phyloP scores from a whole-genome alignment of 2,888 invertebrate genomes.

The Abrostola triplasia region DNA sequence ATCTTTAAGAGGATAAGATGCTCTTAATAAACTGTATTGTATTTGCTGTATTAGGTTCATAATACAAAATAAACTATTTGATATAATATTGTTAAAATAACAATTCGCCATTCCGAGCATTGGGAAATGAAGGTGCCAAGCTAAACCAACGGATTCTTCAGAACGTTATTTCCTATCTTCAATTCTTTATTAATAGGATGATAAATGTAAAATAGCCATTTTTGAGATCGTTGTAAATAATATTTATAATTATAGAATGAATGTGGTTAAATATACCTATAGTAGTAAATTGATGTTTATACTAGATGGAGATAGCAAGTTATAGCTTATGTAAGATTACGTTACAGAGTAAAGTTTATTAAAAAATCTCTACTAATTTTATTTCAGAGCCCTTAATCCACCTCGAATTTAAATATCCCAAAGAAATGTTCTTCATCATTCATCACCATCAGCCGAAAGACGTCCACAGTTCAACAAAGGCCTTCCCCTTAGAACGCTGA shows the following conservation, averaged over 20 bases:
- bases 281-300: conserved; percentile 71
- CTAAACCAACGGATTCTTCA: conserved; percentile 14
- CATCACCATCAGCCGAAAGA: too few relatives aligned
- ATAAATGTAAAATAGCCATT: conserved; percentile 45
- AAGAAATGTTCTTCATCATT: too few relatives aligned
- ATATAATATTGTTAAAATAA: not conserved
- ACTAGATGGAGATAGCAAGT: conserved; percentile 59
- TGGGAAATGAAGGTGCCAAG: not conserved
- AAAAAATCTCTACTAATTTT: conserved; percentile 29
- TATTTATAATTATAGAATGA: conserved; percentile 49
- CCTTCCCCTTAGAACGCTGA: too few relatives aligned
- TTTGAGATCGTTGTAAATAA: conserved; percentile 60
- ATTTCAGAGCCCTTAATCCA: not conserved
- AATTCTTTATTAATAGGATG: conserved; percentile 26
- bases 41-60: not conserved
- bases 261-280: conserved; percentile 44
- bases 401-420: not conserved
- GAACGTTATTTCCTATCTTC: conserved; percentile 22
- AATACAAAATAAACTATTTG: not conserved
- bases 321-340: conserved; percentile 61
- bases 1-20: conserved; percentile 41
- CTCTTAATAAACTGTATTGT: too few relatives aligned
- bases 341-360: conserved; percentile 72
- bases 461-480: too few relatives aligned
- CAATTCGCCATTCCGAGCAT: not conserved